Evolutionary conservation across 2,113 vertebrate species (phyloP).

Genomic region (Thinocorus orbignyianus): DNA sequence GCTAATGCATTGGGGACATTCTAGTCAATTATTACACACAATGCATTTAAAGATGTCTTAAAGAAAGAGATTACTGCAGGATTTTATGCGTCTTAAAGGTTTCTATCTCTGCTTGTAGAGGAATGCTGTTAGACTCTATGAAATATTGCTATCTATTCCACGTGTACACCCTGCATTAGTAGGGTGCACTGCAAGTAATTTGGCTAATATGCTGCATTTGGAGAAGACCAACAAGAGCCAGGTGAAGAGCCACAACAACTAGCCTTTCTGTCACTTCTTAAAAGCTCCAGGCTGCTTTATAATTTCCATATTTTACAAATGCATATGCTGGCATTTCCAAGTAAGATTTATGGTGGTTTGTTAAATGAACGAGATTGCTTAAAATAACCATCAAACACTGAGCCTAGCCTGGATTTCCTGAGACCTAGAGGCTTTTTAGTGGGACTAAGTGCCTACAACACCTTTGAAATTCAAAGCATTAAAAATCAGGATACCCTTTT

Average conservation of each 20-base stretch:
- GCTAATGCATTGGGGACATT: not conserved
- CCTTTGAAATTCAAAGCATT: not conserved
- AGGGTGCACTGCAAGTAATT: not conserved
- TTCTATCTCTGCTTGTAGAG: not conserved
- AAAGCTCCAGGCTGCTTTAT: not conserved
- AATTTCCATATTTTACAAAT: not conserved
- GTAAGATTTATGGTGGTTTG: not conserved
- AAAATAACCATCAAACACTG: not conserved
- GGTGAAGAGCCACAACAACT: not conserved
- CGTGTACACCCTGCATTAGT: not conserved
- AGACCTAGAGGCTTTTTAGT: not conserved
- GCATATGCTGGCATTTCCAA: not conserved
- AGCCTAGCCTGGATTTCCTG: not conserved
- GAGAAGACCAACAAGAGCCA: not conserved
- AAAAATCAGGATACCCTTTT: not conserved
- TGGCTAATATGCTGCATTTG: not conserved
- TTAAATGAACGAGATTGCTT: constrained; percentile 2
- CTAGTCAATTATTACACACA: not conserved
- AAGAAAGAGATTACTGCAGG: not conserved
- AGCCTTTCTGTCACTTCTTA: not conserved
- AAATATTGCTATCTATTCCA: not conserved
- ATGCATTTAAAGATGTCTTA: not conserved
- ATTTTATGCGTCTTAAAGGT: not conserved
- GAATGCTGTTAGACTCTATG: not conserved
- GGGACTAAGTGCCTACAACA: not conserved